Evolutionary conservation across 2,888 invertebrate genomes (phyloP).

Genomic region (Coleophora deauratella): DNA sequence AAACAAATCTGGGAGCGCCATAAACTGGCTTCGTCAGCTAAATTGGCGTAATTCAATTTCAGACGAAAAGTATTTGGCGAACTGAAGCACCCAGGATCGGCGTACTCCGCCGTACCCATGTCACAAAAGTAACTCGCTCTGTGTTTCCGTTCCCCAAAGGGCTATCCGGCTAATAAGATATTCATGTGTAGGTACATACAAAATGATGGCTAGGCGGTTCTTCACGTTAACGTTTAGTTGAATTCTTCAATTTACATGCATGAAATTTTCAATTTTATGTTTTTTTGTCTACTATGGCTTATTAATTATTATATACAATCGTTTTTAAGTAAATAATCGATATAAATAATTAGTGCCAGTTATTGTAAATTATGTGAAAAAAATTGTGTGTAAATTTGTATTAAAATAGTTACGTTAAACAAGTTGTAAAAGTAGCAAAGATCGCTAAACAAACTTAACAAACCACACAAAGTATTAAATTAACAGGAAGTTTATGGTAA

Average conservation of each 20-base stretch:
- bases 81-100: background rate
- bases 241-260: no score
- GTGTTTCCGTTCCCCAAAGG: slow-evolving; percentile 17
- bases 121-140: slow-evolving; percentile 3
- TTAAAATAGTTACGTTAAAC: slow-evolving; percentile 15
- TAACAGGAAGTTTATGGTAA: slow-evolving; percentile 33
- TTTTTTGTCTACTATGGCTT: no score
- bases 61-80: no score
- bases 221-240: no score
- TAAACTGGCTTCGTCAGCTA: no score
- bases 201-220: slow-evolving; percentile 9
- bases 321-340: background rate
- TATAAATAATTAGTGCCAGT: no score
- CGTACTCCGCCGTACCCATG: slow-evolving; percentile 2
- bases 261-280: no score
- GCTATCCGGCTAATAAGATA: slow-evolving; percentile 15
- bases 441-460: slow-evolving; percentile 17
- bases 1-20: no score
- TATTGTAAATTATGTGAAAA: no score
- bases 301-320: no score
- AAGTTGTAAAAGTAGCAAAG: slow-evolving; percentile 26
- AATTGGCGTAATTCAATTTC: no score
- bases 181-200: slow-evolving; percentile 16
- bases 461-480: slow-evolving; percentile 13
- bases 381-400: no score